A percentile compares a stretch with the other conserved stretches of the same genome.
phyloP scores from a whole-genome alignment of 2,888 invertebrate genomes.

The Eilema sororculum region DNA sequence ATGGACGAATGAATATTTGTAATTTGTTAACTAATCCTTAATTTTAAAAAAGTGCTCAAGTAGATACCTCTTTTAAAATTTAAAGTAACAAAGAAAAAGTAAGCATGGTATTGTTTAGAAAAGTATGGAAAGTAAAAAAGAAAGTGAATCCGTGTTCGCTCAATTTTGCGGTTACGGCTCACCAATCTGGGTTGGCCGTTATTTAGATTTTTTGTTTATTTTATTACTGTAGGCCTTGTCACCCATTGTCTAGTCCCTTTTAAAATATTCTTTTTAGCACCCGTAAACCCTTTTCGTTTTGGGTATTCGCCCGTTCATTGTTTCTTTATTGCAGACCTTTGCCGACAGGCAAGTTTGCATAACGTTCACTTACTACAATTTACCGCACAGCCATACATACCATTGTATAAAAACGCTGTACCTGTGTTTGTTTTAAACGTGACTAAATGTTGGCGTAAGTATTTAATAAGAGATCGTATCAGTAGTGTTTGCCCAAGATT shows the following conservation, averaged over 20 bases:
- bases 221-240: constrained; percentile 66
- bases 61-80: background rate
- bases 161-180: constrained; percentile 65
- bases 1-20: background rate
- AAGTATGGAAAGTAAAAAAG: constrained; percentile 56
- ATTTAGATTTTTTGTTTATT: constrained; percentile 69
- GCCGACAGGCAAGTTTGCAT: constrained; percentile 74
- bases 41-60: background rate
- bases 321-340: constrained; percentile 73
- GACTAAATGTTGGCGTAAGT: constrained; percentile 48
- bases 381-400: constrained; percentile 52
- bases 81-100: background rate
- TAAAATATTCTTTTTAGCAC: constrained; percentile 67
- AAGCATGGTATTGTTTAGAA: background rate
- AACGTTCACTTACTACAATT: constrained; percentile 66
- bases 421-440: constrained; percentile 28
- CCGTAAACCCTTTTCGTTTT: constrained; percentile 72
- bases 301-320: constrained; percentile 75
- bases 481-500: constrained; percentile 57
- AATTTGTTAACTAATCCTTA: background rate
- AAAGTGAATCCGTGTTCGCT: constrained; percentile 65
- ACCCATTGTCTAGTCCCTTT: constrained; percentile 72
- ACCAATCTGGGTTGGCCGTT: constrained; percentile 62
- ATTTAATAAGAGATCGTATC: constrained; percentile 46
- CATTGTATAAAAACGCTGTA: constrained; percentile 44